Conservation (phyloP, 2,888 invertebrate species). For the Fragum fragum region DNA sequence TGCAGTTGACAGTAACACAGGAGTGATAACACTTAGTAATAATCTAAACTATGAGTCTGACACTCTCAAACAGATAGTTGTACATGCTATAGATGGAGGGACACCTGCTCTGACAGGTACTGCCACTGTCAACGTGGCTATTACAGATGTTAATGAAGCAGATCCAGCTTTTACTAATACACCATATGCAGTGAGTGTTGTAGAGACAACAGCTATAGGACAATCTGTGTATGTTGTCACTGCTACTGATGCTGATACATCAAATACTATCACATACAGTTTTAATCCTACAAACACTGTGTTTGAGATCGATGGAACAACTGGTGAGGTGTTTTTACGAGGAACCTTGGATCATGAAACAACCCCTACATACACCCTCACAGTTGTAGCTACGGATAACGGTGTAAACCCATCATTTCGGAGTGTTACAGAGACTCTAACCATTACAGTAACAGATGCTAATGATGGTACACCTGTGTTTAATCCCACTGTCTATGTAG, state of each 20-base stretch:
- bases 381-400: constrained; percentile 49
- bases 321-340: constrained; percentile 45
- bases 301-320: constrained; percentile 46
- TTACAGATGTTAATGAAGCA: constrained; percentile 68
- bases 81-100: constrained; percentile 61
- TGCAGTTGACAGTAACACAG: constrained; percentile 50
- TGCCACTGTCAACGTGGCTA: constrained; percentile 88
- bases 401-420: constrained; percentile 10
- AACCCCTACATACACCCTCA: constrained; percentile 36
- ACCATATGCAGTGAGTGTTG: constrained; percentile 40
- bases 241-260: constrained; percentile 76
- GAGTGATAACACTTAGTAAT: constrained; percentile 47
- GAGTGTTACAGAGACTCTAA: constrained; percentile 58
- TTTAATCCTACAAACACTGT: constrained; percentile 35
- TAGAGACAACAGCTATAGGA: constrained; percentile 42
- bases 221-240: constrained; percentile 54
- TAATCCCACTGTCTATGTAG: constrained; percentile 64
- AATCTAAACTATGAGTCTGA: constrained; percentile 59
- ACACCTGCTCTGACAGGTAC: constrained; percentile 94
- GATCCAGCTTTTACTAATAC: constrained; percentile 43
- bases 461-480: constrained; percentile 82
- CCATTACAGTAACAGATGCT: constrained; percentile 73
- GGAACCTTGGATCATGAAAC: constrained; percentile 41
- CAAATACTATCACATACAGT: constrained; percentile 55
- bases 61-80: constrained; percentile 44